Conservation (phyloP, 2,888 invertebrate genomes). For the Therioaphis trifolii region DNA sequence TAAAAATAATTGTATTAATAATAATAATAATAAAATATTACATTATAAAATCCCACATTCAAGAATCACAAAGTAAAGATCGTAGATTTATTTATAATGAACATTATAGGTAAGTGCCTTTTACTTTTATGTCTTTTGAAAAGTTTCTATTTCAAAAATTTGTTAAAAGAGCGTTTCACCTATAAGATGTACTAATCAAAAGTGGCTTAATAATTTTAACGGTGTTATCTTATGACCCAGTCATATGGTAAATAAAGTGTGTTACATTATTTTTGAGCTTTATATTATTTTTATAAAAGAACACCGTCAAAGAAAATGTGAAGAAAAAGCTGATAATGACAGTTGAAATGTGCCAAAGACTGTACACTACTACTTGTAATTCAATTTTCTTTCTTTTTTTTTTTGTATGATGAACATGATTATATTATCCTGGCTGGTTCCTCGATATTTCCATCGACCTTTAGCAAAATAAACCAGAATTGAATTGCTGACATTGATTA, state of each 20-base stretch:
- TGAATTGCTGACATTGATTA: slow-evolving; percentile 46
- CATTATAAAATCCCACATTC: slow-evolving; percentile 1
- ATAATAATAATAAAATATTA: slow-evolving; percentile 27
- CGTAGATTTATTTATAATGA: slow-evolving; percentile 12
- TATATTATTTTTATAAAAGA: slow-evolving; percentile 36
- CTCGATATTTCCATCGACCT: slow-evolving; percentile 41
- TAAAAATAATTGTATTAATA: too few species aligned
- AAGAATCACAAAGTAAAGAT: background rate
- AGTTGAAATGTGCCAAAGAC: slow-evolving; percentile 57
- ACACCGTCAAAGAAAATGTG: slow-evolving; percentile 30
- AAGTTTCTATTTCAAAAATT: background rate
- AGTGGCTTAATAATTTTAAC: slow-evolving; percentile 8
- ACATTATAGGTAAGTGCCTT: background rate
- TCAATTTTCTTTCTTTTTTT: slow-evolving; percentile 32
- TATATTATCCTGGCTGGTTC: slow-evolving; percentile 35
- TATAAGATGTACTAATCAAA: slow-evolving; percentile 41
- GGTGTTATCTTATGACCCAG: slow-evolving; percentile 1
- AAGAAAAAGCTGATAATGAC: slow-evolving; percentile 47
- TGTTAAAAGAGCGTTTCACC: slow-evolving; percentile 12
- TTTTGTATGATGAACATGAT: slow-evolving; percentile 27
- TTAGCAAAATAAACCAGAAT: slow-evolving; percentile 45
- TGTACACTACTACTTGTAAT: slow-evolving; percentile 39
- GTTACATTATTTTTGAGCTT: slow-evolving; percentile 39
- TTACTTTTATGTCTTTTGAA: slow-evolving; percentile 30
- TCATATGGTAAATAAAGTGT: slow-evolving; percentile 26